Evolutionary conservation across 2,888 invertebrate species (phyloP), one percentile per base, ranked within the genome.

Genomic region (Drosophila robusta): DNA sequence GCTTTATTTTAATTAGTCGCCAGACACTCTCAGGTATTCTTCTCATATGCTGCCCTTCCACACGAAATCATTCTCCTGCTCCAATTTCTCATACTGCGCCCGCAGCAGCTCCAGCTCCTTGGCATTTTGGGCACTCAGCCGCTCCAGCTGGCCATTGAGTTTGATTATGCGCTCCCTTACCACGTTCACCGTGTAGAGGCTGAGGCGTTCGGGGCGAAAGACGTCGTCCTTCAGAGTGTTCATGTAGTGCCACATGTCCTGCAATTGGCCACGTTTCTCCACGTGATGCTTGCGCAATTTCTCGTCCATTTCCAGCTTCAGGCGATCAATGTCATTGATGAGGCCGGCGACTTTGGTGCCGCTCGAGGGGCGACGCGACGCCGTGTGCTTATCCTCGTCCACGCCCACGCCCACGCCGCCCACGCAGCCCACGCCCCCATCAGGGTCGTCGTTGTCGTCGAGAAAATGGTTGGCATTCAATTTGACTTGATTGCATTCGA

Each of bases 401-500:
- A 41, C 24, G 22, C 49, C 45, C 49, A 41, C 38, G 29, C 22
- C 14, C 1, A 18, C 49, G 5, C 4, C 32, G 0, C 1, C 12
- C 0, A 2, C 9, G 14, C 41, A 22, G 7, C 12, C n/a, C n/a
- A n/a, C n/a, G 0, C 7, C 22, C 3, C 9, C 57, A 14, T 18
- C 61, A 32, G 55, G 34, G 55, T 56, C 69, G 55, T 56, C 68
- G 42, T 77, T 77, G 41, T 77, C 81, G 45, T 80, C 78, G 24
- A 75, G 56, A 47, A 90, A 91, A 75, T 90, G 75, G 36, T 78
- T 84, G n/a, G 90, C 80, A 75, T 89, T 91, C 50, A 91, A 74
- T 80, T 90, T 91, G n/a, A 88, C 70, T 73, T 91, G 92, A 82
- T 87, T 90, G 78, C 90, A 90, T 83, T 92, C 92, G 24, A 92